Base-by-base conservation (phyloP, 2,113 vertebrate genomes). In the Centrocercus urophasianus region DNA sequence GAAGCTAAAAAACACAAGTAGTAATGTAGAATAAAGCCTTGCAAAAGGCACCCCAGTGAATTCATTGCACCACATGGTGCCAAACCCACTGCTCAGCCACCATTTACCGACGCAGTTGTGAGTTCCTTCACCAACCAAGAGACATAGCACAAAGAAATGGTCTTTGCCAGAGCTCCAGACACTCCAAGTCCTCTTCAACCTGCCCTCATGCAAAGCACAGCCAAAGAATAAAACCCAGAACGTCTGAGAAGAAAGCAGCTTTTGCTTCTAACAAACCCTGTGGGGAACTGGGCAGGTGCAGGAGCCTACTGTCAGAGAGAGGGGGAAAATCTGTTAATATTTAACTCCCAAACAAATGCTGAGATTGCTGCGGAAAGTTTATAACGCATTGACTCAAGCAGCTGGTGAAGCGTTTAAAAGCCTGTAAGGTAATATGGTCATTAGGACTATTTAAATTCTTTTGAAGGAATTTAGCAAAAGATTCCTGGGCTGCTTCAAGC, bases 291-390 rank as follows among this genome's bases (percentile, higher is more conserved):
- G 64, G 86, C 90, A 96, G 90, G 93, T 97, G 91, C 83, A 93
- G 52, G 69, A 81, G 76, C 43, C 79, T 81, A 67, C 76, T 90
- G 70, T 70, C 57, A 60, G 71, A 80, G 32, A 83, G 67, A 34
- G 50, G 70, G 40, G 42, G 28, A 74, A 91, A 45, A 47, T 52
- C 56, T 92, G 72, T 78, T 94, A 85, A 89, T 94, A 86, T 93
- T 88, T 90, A 93, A 92, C 93, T 91, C 86, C 61, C 87, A 90
- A 95, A 95, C 75, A 94, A 97, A 93, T 34, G 73, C 70, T 0
- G 4, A 95, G 93, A 94, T 93, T 92, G 60, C 82, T 66, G 69
- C 7, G 1, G 89, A 81, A 96, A 88, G 22, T 91, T 91, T 73
- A 69, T 69, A 40, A 63, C 27, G 34, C 69, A 61, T 20, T 86